Evolutionary conservation across 2,888 invertebrate species (phyloP).

Genomic region (Acanthosepion pharaonis): DNA sequence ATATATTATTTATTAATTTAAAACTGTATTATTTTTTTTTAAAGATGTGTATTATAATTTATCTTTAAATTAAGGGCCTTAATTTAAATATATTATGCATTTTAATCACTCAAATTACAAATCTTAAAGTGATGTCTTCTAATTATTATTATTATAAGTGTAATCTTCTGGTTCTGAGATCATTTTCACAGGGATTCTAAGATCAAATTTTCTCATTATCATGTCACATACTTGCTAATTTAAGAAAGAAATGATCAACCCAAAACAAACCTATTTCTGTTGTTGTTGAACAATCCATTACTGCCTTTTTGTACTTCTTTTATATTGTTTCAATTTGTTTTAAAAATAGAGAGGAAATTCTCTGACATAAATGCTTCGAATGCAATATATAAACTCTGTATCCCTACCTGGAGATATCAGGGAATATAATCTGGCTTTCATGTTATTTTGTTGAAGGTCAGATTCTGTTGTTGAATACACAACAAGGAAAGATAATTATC

Average conservation of each 20-base stretch:
- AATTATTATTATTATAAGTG: too few relatives aligned
- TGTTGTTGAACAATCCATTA: background rate
- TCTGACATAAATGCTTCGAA: background rate
- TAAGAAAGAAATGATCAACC: background rate
- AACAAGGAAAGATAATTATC: conserved; percentile 17
- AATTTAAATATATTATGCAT: too few relatives aligned
- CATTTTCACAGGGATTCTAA: too few relatives aligned
- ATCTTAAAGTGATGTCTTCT: too few relatives aligned
- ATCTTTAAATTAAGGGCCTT: too few relatives aligned
- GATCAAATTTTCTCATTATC: too few relatives aligned
- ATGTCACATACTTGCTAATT: background rate
- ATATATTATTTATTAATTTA: too few relatives aligned
- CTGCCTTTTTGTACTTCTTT: background rate
- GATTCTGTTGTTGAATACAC: background rate
- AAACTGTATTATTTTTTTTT: too few relatives aligned
- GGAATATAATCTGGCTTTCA: background rate
- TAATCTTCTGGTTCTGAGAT: too few relatives aligned
- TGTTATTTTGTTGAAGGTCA: background rate
- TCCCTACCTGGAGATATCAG: background rate
- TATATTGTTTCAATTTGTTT: background rate
- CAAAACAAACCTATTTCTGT: background rate
- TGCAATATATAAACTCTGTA: background rate
- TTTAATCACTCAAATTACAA: too few relatives aligned
- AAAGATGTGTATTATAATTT: too few relatives aligned
- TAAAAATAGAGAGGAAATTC: background rate